A percentile compares a stretch with the other conserved stretches of the same genome.
Evolutionary conservation across 2,113 vertebrate genomes (phyloP).

Genomic region (Scortum barcoo): DNA sequence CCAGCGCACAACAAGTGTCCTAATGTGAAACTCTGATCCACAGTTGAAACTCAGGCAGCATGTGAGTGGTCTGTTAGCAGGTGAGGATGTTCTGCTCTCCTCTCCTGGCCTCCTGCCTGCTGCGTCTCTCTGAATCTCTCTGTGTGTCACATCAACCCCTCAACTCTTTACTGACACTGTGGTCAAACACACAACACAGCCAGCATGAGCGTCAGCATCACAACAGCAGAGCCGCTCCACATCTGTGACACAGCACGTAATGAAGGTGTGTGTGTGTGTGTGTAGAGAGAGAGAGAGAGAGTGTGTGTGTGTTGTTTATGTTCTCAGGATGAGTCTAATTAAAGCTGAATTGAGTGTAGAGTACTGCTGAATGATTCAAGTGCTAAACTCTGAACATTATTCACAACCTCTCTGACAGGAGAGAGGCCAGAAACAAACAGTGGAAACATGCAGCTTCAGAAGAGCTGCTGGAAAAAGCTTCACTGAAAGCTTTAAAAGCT

Average conservation of each 20-base stretch:
- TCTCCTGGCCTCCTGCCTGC: not conserved
- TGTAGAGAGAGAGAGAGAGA: not conserved
- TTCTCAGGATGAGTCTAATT: slow-evolving; percentile 41
- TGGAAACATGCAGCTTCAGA: not conserved
- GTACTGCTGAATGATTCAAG: slow-evolving; percentile 11
- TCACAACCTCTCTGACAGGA: slow-evolving; percentile 25
- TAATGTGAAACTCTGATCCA: not conserved
- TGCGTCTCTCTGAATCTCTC: not conserved
- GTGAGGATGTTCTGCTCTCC: not conserved
- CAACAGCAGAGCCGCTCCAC: slow-evolving; percentile 17
- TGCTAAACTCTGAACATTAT: slow-evolving; percentile 13
- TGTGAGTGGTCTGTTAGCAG: not conserved
- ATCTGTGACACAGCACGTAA: slow-evolving; percentile 17
- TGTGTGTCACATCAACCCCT: not conserved
- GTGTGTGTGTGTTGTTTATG: slow-evolving; percentile 29
- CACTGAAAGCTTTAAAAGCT: not conserved
- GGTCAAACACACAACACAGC: slow-evolving; percentile 2
- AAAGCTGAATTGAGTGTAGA: slow-evolving; percentile 24
- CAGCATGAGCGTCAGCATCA: slow-evolving; percentile 30
- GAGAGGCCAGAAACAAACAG: not conserved
- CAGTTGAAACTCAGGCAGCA: not conserved
- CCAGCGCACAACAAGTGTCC: not conserved
- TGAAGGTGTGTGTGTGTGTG: slow-evolving; percentile 11
- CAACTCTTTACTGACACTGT: slow-evolving; percentile 25
- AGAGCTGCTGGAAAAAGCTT: not conserved